Percentiles rank a stretch among this genome's conserved stretches.
Conservation (phyloP, 2,797 vertebrate genomes). For the Sibirionetta formosa region DNA sequence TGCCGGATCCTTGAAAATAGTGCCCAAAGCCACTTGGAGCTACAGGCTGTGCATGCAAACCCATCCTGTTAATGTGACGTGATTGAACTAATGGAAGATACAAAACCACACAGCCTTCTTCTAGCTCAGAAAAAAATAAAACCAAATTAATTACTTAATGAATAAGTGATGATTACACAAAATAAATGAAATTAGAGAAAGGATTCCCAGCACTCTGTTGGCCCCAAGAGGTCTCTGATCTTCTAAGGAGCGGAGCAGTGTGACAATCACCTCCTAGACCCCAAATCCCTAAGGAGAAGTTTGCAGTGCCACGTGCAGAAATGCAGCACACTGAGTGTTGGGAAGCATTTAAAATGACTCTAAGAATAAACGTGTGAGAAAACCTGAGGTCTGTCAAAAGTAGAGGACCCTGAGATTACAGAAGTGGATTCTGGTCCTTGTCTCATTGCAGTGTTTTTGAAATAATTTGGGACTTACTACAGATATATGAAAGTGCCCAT, state of each 20-base stretch:
- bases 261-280: background rate
- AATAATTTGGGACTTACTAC: background rate
- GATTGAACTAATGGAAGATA: slow-evolving; percentile 39
- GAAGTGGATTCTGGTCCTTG: background rate
- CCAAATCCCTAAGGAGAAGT: background rate
- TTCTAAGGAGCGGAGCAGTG: background rate
- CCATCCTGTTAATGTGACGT: slow-evolving; percentile 7
- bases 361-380: background rate
- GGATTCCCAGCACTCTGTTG: background rate
- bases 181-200: slow-evolving; percentile 4
- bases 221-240: background rate
- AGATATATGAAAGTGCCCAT: background rate
- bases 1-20: background rate
- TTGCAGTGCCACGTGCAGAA: background rate
- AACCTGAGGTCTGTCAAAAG: fast-evolving
- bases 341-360: background rate
- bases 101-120: slow-evolving; percentile 17
- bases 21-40: background rate
- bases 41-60: slow-evolving; percentile 15
- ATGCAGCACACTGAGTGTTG: fast-evolving
- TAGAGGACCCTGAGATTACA: background rate
- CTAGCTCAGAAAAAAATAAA: slow-evolving; percentile 28
- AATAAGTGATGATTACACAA: background rate
- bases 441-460: fast-evolving
- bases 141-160: slow-evolving; percentile 4